Base-by-base conservation (phyloP, 2,888 invertebrate species). In the Mechanitis mazaeus region DNA sequence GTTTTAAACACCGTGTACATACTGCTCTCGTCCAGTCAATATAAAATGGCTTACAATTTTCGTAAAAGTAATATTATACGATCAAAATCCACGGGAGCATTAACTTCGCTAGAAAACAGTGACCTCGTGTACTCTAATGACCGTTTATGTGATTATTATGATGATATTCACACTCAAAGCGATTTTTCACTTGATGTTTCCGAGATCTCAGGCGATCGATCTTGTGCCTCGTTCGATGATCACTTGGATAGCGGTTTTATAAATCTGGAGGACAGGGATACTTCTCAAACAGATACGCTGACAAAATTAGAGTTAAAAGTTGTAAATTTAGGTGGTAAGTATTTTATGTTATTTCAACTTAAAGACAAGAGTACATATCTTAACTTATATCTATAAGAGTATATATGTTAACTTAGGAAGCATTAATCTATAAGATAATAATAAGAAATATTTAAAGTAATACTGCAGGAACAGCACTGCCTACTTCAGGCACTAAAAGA, bases 391-490 rank as follows among this genome's bases (percentile, higher is more conserved):
- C 3, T 42, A 20, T 20, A 20, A 20, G 20, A 20, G 20, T 20
- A 20, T 9, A 42, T 11, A 42, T 54, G 33, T 47, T 63, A 11
- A 42, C 35, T 2, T 35, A 5, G 3, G 3, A 35, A 3, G 35
- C 6, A 35, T 1, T 35, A 35, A 6, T 6, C 35, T 5, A 35
- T 35, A 5, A 35, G 6, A 5, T 6, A 42, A 9, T 9, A 1
- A 42, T 42, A 12, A 33, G 2, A 45, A 5, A 31, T 55, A 9
- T 35, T 67, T 59, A 2, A 71, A 86, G 86, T 81, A 55, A 71
- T 84, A 67, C 78, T 85, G 60, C 65, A 75, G 60, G 83, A 85
- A 61, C 86, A 87, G 61, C 80, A 81, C 66, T 63, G 68, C 2
- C 65, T 83, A 46, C 71, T 87, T 54, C 69, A 71, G 5, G 68